Percentiles rank a stretch among this genome's conserved stretches.
These are phyloP conservation scores for Diprion similis DNA, from an alignment of 1,140 invertebrate species.

Conservation along the genomic window DNA sequence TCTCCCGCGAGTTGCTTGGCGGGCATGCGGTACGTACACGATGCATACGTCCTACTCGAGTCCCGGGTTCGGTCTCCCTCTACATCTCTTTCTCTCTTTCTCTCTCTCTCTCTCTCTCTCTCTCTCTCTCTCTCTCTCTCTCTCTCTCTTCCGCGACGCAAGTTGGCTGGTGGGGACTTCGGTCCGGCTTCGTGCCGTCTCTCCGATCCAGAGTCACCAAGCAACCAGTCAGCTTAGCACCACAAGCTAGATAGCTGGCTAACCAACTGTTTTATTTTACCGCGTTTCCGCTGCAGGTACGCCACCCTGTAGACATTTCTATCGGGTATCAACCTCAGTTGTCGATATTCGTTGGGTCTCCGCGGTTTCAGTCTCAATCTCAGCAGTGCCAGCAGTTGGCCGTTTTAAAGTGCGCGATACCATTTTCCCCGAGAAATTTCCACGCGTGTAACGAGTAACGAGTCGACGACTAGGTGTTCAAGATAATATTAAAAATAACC, in stretches of 20 bases:
- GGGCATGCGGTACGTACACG: no score
- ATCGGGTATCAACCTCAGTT: not conserved
- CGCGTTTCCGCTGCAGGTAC: not conserved
- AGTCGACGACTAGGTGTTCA: no score
- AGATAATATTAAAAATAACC: no score
- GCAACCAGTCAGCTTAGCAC: not conserved
- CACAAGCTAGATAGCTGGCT: not conserved
- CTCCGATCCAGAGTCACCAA: not conserved
- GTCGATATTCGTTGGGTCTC: not conserved
- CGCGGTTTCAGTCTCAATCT: not conserved
- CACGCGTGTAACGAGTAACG: no score
- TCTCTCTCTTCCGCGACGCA: not conserved
- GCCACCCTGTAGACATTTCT: not conserved
- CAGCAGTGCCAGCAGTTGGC: no score
- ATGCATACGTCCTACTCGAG: no score
- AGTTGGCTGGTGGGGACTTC: not conserved
- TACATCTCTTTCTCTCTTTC: not conserved
- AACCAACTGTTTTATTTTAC: not conserved
- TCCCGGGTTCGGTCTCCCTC: not conserved
- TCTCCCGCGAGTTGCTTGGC: no score
- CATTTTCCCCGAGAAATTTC: no score
- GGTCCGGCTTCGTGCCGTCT: not conserved
- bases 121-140: not conserved
- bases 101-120: slow-evolving; percentile 9
- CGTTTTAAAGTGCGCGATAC: no score